These are phyloP conservation scores for Hyposoter didymator DNA, from an alignment of 2,888 invertebrate species.

Conservation along the genomic window DNA sequence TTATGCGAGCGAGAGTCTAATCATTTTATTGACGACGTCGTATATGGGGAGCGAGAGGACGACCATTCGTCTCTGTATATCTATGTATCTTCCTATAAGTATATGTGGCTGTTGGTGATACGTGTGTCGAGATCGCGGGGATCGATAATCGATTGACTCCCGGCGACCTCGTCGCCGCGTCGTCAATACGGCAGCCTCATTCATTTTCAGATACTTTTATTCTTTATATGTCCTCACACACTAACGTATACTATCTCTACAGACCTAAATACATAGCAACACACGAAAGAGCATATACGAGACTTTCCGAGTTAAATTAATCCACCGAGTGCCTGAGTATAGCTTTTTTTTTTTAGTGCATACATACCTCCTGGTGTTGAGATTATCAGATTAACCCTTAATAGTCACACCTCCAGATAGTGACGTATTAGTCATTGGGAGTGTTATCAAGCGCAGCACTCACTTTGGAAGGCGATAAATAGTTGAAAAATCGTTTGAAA, in stretches of 20 bases:
- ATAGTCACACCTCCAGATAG: too few relatives aligned
- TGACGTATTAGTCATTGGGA: too few relatives aligned
- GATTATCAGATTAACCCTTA: too few relatives aligned
- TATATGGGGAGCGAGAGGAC: constrained; percentile 21
- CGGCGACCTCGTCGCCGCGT: constrained; percentile 46
- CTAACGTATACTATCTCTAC: not conserved
- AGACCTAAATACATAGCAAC: constrained; percentile 13
- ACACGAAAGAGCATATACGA: not conserved
- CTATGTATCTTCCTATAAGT: not conserved
- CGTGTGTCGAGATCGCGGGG: constrained; percentile 50
- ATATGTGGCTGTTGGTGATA: not conserved
- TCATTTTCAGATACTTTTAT: constrained; percentile 52
- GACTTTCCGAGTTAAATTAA: not conserved
- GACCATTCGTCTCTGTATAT: constrained; percentile 23
- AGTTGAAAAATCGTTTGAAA: too few relatives aligned
- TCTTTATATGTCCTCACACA: not conserved
- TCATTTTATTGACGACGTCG: constrained; percentile 60
- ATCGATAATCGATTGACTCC: constrained; percentile 65
- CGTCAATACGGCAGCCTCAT: constrained; percentile 50
- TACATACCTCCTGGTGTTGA: not conserved
- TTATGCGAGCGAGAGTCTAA: constrained; percentile 40
- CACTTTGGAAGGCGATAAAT: not conserved
- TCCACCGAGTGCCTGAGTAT: not conserved
- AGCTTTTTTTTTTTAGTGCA: not conserved
- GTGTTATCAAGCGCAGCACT: too few relatives aligned